These are phyloP conservation scores for Trinectes maculatus DNA, from an alignment of 2,113 vertebrate species.

Conservation along the genomic window DNA sequence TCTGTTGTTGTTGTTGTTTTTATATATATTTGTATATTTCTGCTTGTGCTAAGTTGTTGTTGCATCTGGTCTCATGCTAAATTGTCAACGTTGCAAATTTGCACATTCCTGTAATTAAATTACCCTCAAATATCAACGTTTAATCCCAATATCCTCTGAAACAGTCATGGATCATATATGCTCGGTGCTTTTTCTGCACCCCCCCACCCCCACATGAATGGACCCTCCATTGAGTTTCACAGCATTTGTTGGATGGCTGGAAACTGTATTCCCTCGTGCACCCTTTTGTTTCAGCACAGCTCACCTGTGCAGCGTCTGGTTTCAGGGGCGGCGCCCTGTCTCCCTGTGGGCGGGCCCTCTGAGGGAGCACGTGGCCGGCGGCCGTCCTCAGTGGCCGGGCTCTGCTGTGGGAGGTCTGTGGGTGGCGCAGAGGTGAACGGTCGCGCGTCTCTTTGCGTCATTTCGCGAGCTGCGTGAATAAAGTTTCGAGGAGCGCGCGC, in stretches of 20 bases:
- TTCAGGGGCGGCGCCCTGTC: conserved; percentile 45
- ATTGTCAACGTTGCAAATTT: neutral
- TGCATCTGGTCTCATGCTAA: neutral
- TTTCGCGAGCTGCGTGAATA: neutral
- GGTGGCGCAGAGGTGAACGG: neutral
- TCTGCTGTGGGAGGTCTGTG: conserved; percentile 35
- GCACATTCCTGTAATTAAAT: neutral
- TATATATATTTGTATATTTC: neutral
- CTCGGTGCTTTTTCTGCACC: too few species aligned
- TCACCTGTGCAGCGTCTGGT: conserved; percentile 68
- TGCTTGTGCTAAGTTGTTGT: neutral
- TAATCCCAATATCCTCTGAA: too few species aligned
- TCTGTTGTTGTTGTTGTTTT: too few species aligned
- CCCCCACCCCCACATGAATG: too few species aligned
- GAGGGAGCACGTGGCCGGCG: conserved; percentile 9
- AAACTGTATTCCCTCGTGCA: neutral
- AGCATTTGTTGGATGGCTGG: too few species aligned
- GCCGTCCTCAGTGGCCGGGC: conserved; percentile 26
- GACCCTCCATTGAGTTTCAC: neutral
- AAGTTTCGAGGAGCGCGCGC: neutral
- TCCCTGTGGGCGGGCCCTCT: conserved; percentile 40
- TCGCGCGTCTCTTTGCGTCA: neutral
- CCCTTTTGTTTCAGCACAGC: neutral
- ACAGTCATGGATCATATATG: too few species aligned
- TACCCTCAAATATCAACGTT: neutral